phyloP scores from a whole-genome alignment of 1,140 invertebrate genomes.

The Trissolcus basalis region DNA sequence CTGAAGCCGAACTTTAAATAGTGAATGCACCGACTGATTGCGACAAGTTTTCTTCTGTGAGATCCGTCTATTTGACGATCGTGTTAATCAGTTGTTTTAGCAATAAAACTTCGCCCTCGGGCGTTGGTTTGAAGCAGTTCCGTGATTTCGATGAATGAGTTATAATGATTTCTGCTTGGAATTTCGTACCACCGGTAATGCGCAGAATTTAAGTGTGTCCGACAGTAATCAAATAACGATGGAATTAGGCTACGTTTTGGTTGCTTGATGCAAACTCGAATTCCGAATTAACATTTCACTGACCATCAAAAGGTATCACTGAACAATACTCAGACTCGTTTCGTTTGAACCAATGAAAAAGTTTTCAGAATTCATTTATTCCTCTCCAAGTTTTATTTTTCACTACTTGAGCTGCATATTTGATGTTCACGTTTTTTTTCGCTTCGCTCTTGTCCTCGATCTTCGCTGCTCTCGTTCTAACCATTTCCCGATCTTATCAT shows the following conservation, averaged over 20 bases:
- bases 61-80: too few relatives aligned
- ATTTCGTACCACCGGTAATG: slow-evolving; percentile 6
- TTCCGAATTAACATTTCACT: slow-evolving; percentile 24
- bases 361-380: slow-evolving; percentile 25
- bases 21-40: too few relatives aligned
- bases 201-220: slow-evolving; percentile 1
- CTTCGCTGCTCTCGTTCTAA: slow-evolving; percentile 10
- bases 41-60: too few relatives aligned
- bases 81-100: too few relatives aligned
- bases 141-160: too few relatives aligned
- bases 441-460: slow-evolving; percentile 16
- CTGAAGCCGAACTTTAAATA: too few relatives aligned
- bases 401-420: slow-evolving; percentile 14
- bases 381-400: background rate
- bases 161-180: background rate
- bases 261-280: background rate
- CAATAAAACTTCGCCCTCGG: too few relatives aligned
- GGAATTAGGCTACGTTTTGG: slow-evolving; percentile 9
- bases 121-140: too few relatives aligned
- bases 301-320: slow-evolving; percentile 1
- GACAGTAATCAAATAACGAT: slow-evolving; percentile 13
- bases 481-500: slow-evolving; percentile 36
- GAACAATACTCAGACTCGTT: slow-evolving; percentile 7
- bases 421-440: slow-evolving; percentile 19
- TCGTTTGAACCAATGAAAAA: slow-evolving; percentile 2